Evolutionary conservation across 2,888 invertebrate genomes (phyloP), one percentile per base, ranked within the genome.

Genomic region (Nephrotoma guestfalica): DNA sequence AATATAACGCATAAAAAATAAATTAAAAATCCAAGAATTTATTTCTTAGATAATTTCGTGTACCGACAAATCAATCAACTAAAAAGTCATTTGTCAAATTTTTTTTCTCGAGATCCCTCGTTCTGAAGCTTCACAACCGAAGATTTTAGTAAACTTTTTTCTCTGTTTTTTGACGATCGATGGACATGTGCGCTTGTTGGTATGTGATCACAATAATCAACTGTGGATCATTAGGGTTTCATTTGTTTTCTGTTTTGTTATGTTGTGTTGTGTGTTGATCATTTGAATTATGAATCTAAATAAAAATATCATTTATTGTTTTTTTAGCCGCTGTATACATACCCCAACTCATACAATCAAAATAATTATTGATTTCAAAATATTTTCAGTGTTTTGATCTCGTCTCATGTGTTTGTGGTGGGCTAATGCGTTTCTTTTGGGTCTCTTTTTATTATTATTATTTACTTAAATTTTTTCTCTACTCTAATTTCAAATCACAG

Each of bases 1-100:
- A 43, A 11, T 30, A 30, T 9, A 30, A 30, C 30, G 30, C 30
- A 30, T 30, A 71, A 71, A 71, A 71, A 71, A 57, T 57, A 57
- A 57, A 57, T 57, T 57, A 57, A 71, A 71, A 71, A 71, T 71
- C 71, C 71, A 18, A 71, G 71, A 71, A 71, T 71, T 71, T 71
- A 71, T 71, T 71, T 71, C 71, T 71, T 71, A 71, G 71, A 71
- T 71, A 71, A 71, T 86, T 86, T 45, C 43, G 30, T 86, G 42
- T 86, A 86, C 86, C 86, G 86, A 86, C 86, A 86, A 86, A 86
- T 86, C 86, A 86, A 86, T 86, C 86, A 86, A 86, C 86, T 47
- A 84, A 86, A 71, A 86, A 86, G 86, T 86, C 86, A 86, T 86
- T 86, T 86, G 86, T 86, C 86, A 86, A 86, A 47, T 30, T 45